Evolutionary conservation across 64 coral and sea anemone species (phyloP).

Genomic region (Stylophora pistillata): DNA sequence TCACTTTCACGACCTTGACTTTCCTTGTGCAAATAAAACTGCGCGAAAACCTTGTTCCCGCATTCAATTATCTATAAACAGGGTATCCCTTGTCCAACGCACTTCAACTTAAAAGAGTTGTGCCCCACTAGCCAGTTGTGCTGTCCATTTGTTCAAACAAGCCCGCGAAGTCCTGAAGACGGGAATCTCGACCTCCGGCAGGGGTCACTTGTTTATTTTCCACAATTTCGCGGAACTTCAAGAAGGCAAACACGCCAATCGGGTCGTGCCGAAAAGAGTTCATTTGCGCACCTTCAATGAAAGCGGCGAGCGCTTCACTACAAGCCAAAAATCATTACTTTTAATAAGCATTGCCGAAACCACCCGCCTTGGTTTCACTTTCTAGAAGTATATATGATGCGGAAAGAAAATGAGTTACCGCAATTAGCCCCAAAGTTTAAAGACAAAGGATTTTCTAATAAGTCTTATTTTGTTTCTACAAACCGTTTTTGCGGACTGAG

Average conservation of each 20-base stretch:
- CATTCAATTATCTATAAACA: conserved; percentile 6
- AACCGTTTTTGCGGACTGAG: not conserved
- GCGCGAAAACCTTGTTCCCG: not conserved
- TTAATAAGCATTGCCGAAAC: not conserved
- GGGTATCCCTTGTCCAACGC: not conserved
- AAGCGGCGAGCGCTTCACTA: conserved; percentile 31
- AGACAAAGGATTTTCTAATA: not conserved
- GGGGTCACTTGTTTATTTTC: conserved; percentile 6
- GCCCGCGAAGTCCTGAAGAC: not conserved
- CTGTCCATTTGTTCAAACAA: conserved; percentile 29
- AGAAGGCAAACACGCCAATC: not conserved
- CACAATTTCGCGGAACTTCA: not conserved
- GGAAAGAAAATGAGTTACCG: not conserved
- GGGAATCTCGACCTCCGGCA: not conserved
- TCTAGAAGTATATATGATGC: not conserved
- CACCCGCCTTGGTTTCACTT: not conserved
- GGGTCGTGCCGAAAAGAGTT: not conserved
- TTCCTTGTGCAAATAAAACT: conserved; percentile 3
- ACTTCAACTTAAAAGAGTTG: not conserved
- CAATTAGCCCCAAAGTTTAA: conserved; percentile 1
- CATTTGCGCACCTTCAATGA: conserved; percentile 4
- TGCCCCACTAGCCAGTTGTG: not conserved
- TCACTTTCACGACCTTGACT: not conserved
- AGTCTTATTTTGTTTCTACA: not conserved
- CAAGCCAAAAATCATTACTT: not conserved